Conservation (phyloP, 37 sponge, comb jelly and placozoan species). For the Geodia barretti region DNA sequence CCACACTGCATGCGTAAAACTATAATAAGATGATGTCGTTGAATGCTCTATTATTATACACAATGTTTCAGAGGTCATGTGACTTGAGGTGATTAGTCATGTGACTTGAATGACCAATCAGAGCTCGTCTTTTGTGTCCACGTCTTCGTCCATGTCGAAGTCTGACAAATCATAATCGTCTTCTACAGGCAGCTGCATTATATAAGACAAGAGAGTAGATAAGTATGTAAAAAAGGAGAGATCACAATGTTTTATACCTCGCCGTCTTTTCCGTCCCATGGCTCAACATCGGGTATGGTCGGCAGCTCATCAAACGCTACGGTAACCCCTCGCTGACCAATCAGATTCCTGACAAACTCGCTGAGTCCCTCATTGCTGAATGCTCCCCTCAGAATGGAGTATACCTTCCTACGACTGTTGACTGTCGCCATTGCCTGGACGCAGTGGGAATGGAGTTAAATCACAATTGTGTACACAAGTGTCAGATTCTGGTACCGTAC, state of each 20-base stretch:
- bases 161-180: conserved; percentile 88
- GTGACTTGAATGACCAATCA: conserved; percentile 1
- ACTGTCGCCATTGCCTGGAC: conserved; percentile 78
- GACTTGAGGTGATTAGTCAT: neutral
- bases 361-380: conserved; percentile 81
- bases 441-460: neutral
- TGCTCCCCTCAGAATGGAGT: conserved; percentile 73
- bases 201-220: too few species aligned
- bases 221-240: too few species aligned
- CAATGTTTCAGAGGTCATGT: neutral
- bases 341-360: conserved; percentile 77
- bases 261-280: conserved; percentile 99
- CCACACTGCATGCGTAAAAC: too few species aligned
- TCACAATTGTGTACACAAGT: neutral
- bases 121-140: conserved; percentile 49
- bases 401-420: conserved; percentile 76
- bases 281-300: conserved; percentile 44
- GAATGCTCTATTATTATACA: neutral
- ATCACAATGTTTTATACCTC: conserved; percentile 41
- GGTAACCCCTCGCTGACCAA: conserved; percentile 61
- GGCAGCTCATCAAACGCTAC: conserved; percentile 67
- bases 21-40: too few species aligned
- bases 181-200: conserved; percentile 80
- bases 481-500: conserved; percentile 5
- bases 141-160: conserved; percentile 78